These are phyloP conservation scores for Cinclus mexicanus DNA, from an alignment of 2,113 vertebrate genomes.

Conservation along the genomic window DNA sequence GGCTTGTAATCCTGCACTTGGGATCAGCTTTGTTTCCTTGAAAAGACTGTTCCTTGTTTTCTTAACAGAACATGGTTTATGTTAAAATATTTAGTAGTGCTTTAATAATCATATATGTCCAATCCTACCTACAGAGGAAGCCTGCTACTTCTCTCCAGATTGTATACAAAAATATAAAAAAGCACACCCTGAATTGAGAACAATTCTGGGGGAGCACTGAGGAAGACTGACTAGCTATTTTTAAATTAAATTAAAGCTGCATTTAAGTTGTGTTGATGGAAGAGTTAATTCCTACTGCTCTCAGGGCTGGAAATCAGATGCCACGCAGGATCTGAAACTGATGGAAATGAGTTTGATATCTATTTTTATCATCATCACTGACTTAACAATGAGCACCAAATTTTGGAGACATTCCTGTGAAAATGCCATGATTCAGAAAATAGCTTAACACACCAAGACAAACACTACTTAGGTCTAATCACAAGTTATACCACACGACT, in stretches of 20 bases:
- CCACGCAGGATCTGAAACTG: constrained; percentile 28
- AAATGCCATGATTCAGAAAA: constrained; percentile 73
- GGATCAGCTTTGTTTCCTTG: not conserved
- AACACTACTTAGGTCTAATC: constrained; percentile 68
- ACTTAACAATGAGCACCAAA: constrained; percentile 68
- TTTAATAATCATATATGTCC: not conserved
- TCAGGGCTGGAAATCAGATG: constrained; percentile 59
- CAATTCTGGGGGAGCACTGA: not conserved
- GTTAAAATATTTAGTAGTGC: not conserved
- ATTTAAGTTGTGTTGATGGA: constrained; percentile 33
- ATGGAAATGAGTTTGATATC: constrained; percentile 58
- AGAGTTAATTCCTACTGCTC: constrained; percentile 53
- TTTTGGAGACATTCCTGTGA: constrained; percentile 65
- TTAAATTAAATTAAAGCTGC: constrained; percentile 28
- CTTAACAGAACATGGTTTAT: not conserved
- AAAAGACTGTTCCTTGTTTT: not conserved
- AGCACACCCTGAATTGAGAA: not conserved
- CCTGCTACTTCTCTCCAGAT: not conserved
- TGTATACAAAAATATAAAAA: not conserved
- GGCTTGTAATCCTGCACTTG: not conserved
- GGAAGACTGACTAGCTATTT: constrained; percentile 33
- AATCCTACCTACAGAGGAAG: not conserved
- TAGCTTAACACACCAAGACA: constrained; percentile 66
- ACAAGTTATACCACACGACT: constrained; percentile 68
- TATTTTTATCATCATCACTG: constrained; percentile 67